A percentile compares a stretch with the other conserved stretches of the same genome.
Conservation (phyloP, 1,140 invertebrate genomes). For the Helicoverpa armigera region DNA sequence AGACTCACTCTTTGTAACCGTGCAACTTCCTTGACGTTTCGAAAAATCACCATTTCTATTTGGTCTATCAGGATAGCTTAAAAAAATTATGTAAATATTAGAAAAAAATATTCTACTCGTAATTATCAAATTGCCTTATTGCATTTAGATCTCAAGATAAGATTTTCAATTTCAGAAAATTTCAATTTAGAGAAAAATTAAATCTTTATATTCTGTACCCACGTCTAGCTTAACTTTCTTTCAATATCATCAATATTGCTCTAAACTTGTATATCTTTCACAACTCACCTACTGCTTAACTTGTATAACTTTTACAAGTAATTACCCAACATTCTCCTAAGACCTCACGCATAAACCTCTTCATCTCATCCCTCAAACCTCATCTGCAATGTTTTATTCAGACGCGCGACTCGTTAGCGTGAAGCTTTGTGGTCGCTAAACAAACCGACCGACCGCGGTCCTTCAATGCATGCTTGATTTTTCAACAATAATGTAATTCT, state of each 20-base stretch:
- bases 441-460: conserved; percentile 73
- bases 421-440: conserved; percentile 82
- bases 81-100: no score
- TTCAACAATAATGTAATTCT: conserved; percentile 53
- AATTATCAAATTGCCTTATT: no score
- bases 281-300: not conserved
- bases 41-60: no score
- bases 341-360: not conserved
- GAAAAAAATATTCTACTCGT: no score
- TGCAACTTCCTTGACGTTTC: no score
- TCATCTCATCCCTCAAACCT: conserved; percentile 52
- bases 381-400: conserved; percentile 82
- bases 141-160: no score
- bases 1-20: no score
- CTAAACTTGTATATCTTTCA: not conserved
- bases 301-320: not conserved
- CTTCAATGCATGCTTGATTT: conserved; percentile 65
- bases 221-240: no score
- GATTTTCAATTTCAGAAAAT: no score
- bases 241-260: not conserved
- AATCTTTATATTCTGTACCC: no score
- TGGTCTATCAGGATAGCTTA: no score
- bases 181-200: no score
- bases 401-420: conserved; percentile 82
- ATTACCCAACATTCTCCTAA: not conserved